These are phyloP conservation scores for Daboia siamensis DNA, from an alignment of 2,113 vertebrate species.

Conservation along the genomic window DNA sequence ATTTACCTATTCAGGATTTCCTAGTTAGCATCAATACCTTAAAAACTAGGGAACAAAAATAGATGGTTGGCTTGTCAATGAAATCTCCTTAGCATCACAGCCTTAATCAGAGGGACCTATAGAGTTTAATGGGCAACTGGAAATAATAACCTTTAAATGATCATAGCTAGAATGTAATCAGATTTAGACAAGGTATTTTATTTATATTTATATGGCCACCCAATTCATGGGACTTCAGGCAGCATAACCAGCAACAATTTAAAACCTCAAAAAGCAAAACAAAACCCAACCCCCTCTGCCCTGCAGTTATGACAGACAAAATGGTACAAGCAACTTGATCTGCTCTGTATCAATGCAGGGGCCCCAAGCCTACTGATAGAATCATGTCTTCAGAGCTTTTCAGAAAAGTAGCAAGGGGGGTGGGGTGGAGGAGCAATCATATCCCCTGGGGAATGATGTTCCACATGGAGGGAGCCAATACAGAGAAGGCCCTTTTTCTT, in stretches of 20 bases:
- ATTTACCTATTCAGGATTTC: neutral
- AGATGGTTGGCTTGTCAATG: neutral
- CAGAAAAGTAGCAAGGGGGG: neutral
- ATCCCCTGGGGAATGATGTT: neutral
- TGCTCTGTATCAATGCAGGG: neutral
- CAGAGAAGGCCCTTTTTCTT: neutral
- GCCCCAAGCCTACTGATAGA: neutral
- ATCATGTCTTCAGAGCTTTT: neutral
- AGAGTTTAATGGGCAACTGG: neutral
- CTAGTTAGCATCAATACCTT: neutral
- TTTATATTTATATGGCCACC: neutral
- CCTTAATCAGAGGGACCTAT: neutral
- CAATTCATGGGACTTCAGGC: neutral
- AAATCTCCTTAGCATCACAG: neutral
- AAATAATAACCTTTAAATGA: neutral
- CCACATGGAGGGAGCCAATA: neutral
- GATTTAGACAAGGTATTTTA: neutral
- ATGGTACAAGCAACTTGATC: neutral
- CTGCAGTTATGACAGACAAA: neutral
- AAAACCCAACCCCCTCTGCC: neutral
- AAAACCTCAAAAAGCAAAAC: neutral
- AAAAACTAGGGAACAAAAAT: neutral
- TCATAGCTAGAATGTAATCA: neutral
- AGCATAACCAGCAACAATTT: neutral
- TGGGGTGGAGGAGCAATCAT: neutral